A percentile compares a stretch with the other conserved stretches of the same genome.
phyloP scores from a whole-genome alignment of 2,888 invertebrate genomes.

The Dynastes maya region DNA sequence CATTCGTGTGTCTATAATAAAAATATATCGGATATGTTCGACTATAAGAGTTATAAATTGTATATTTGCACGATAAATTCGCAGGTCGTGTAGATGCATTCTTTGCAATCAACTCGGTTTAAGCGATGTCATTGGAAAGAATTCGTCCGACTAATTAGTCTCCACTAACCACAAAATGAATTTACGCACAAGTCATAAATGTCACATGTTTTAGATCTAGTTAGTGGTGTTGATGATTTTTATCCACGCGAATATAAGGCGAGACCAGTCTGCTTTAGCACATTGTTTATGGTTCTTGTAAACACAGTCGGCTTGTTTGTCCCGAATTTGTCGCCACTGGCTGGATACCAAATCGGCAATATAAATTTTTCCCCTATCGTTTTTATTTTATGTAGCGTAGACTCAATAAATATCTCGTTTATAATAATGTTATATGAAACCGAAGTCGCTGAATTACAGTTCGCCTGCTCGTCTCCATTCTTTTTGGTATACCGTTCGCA shows the following conservation, averaged over 20 bases:
- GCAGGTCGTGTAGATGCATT: not conserved
- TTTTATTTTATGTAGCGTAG: slow-evolving; percentile 17
- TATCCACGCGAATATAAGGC: slow-evolving; percentile 66
- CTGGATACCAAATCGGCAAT: slow-evolving; percentile 56
- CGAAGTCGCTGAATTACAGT: not conserved
- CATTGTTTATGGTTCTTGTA: slow-evolving; percentile 65
- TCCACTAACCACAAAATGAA: slow-evolving; percentile 28
- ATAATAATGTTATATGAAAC: slow-evolving; percentile 2
- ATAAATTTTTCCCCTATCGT: slow-evolving; percentile 22
- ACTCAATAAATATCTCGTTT: slow-evolving; percentile 5
- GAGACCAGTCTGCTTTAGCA: slow-evolving; percentile 60
- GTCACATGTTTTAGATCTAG: slow-evolving; percentile 43
- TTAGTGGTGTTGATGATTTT: slow-evolving; percentile 55
- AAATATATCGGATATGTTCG: too few species aligned
- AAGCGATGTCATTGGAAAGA: slow-evolving; percentile 21
- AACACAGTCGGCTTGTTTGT: slow-evolving; percentile 66
- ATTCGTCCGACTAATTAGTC: slow-evolving; percentile 20
- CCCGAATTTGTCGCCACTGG: slow-evolving; percentile 68
- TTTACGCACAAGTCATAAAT: slow-evolving; percentile 39
- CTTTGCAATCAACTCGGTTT: slow-evolving; percentile 18
- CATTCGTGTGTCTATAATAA: too few species aligned
- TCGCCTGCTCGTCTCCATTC: too few species aligned
- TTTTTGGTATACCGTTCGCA: too few species aligned
- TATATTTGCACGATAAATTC: not conserved
- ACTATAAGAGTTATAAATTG: too few species aligned